Evolutionary conservation across 2,888 invertebrate species (phyloP).

Genomic region (Tenodera sinensis): DNA sequence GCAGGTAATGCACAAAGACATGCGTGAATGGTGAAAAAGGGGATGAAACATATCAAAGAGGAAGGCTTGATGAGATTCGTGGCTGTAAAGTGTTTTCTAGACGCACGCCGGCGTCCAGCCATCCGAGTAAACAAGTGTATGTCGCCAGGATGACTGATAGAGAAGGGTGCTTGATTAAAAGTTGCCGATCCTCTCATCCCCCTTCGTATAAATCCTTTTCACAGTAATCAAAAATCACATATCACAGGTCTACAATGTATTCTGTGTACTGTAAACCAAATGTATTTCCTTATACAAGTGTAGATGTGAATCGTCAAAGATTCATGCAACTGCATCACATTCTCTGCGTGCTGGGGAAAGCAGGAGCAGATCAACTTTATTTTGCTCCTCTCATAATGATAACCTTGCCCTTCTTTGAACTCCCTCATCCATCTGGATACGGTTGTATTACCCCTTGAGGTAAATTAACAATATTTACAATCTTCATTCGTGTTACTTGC

Average conservation of each 20-base stretch:
- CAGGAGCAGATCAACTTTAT: no score
- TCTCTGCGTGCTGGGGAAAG: no score
- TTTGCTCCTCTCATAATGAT: no score
- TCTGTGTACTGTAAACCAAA: no score
- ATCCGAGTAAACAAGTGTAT: background rate
- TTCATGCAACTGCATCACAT: no score
- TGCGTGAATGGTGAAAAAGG: background rate
- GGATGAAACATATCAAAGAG: background rate
- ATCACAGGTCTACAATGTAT: background rate
- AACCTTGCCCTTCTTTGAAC: no score
- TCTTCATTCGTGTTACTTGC: no score
- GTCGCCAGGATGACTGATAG: background rate
- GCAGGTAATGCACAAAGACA: background rate
- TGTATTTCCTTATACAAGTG: no score
- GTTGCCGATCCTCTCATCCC: background rate
- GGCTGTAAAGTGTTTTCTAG: background rate
- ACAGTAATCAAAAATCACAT: background rate
- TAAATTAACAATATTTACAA: no score
- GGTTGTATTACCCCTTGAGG: no score
- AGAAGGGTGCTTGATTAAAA: constrained; percentile 7
- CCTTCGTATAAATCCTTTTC: background rate
- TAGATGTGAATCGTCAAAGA: no score
- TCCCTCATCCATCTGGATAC: no score
- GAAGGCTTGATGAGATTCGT: background rate
- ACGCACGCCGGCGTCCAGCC: background rate